phyloP scores from a whole-genome alignment of 2,797 vertebrate genomes.

The Gallinago solitaria region DNA sequence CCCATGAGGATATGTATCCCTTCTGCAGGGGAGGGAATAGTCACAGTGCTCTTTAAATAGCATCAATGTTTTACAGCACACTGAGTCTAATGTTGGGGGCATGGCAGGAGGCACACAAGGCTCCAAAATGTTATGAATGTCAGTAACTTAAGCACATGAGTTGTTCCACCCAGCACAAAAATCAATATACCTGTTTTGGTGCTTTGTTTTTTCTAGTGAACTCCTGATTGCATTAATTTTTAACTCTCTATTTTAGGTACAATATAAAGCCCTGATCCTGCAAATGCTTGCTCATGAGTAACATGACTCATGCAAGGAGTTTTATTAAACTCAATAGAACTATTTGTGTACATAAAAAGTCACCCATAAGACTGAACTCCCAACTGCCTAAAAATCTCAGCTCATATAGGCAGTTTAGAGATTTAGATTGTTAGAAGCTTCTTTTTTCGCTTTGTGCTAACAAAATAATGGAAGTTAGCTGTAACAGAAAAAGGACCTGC shows the following conservation, averaged over 20 bases:
- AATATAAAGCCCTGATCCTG: neutral
- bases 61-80: neutral
- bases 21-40: slow-evolving; percentile 23
- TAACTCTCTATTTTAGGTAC: neutral
- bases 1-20: neutral
- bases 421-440: neutral
- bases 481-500: neutral
- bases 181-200: neutral
- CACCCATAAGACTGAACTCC: neutral
- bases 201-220: neutral
- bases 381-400: neutral
- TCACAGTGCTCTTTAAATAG: slow-evolving; percentile 9
- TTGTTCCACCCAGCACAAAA: neutral
- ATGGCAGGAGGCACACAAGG: neutral
- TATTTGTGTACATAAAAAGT: neutral
- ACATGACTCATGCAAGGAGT: neutral
- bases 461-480: neutral
- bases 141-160: neutral
- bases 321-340: neutral
- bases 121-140: neutral
- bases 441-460: neutral
- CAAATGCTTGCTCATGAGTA: neutral
- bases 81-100: neutral
- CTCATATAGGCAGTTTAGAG: neutral
- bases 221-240: neutral